Conservation (phyloP, 2,888 invertebrate species). For the Cancer borealis region DNA sequence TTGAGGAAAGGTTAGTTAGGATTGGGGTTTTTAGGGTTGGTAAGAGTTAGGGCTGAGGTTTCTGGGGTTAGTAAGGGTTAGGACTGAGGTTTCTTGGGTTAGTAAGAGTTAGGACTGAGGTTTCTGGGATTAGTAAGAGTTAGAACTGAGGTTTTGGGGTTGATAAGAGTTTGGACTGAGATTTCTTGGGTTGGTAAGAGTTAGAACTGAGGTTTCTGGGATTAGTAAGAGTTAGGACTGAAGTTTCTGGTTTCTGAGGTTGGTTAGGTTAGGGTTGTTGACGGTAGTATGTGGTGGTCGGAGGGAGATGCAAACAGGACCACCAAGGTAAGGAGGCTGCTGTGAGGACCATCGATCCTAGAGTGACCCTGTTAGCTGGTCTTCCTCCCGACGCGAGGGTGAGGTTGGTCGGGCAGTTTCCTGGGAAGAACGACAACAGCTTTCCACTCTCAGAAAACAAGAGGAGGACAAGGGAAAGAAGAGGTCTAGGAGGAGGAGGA, state of each 20-base stretch:
- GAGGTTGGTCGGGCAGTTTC: conserved; percentile 11
- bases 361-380: conserved; percentile 35
- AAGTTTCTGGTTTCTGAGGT: not conserved
- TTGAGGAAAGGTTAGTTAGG: not conserved
- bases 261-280: not conserved
- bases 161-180: not conserved
- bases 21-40: not conserved
- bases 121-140: too few species aligned
- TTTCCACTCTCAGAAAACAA: conserved; percentile 1
- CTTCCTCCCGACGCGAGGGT: conserved; percentile 28
- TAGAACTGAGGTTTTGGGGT: not conserved
- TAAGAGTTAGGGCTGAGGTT: not conserved
- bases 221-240: not conserved
- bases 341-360: conserved; percentile 30
- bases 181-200: not conserved
- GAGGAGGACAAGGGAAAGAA: not conserved
- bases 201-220: not conserved
- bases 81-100: not conserved
- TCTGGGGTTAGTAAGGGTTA: not conserved
- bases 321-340: not conserved
- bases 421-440: conserved; percentile 18
- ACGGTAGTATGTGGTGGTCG: not conserved
- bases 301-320: not conserved
- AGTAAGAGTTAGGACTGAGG: not conserved
- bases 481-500: conserved; percentile 1